These are phyloP conservation scores for Noctua janthe DNA, from an alignment of 2,888 invertebrate genomes.

Conservation along the genomic window DNA sequence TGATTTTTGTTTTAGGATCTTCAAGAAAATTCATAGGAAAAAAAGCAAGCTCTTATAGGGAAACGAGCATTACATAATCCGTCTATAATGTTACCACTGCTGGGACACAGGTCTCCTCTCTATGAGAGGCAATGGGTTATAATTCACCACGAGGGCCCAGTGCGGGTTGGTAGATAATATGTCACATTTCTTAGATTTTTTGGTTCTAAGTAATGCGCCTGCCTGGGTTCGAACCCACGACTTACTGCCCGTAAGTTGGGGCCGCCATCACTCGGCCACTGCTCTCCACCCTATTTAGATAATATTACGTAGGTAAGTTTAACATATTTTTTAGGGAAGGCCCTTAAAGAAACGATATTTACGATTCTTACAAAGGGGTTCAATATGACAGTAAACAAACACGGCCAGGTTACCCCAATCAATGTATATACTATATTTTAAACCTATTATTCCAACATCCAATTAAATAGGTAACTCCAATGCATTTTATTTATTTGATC, in stretches of 20 bases:
- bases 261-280: no score
- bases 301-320: no score
- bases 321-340: background rate
- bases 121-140: no score
- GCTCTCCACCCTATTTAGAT: no score
- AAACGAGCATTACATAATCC: background rate
- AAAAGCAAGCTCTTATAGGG: background rate
- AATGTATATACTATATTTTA: background rate
- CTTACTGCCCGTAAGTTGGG: no score
- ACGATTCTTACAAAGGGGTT: background rate
- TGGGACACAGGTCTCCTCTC: no score
- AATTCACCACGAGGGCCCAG: no score
- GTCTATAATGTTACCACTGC: no score
- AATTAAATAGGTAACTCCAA: background rate
- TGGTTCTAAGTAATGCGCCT: no score
- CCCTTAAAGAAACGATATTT: background rate
- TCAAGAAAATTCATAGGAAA: background rate
- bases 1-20: background rate
- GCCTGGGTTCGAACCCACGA: no score
- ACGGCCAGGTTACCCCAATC: background rate
- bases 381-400: background rate
- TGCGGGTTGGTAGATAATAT: no score
- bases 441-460: background rate
- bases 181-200: no score
- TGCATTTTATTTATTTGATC: slow-evolving; percentile 4